phyloP scores from a whole-genome alignment of 2,888 invertebrate species.

The Amblyjoppa proteus region DNA sequence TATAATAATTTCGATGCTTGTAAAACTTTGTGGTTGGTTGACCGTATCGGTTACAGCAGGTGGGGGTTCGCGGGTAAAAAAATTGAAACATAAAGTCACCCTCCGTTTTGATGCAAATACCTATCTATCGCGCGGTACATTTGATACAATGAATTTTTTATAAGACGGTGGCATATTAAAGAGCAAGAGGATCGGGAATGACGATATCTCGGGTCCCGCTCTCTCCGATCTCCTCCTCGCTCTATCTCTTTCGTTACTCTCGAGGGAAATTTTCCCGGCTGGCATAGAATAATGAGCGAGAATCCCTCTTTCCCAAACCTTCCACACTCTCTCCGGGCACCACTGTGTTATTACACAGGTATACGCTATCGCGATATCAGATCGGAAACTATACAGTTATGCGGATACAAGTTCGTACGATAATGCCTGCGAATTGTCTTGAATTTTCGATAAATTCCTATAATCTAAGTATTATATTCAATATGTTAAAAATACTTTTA shows the following conservation, averaged over 20 bases:
- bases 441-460: conserved; percentile 56
- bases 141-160: conserved; percentile 45
- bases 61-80: not conserved
- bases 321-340: conserved; percentile 15
- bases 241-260: conserved; percentile 36
- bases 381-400: conserved; percentile 28
- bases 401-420: conserved; percentile 48
- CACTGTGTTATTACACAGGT: conserved; percentile 40
- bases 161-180: conserved; percentile 39
- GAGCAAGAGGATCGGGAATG: conserved; percentile 52
- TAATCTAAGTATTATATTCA: conserved; percentile 57
- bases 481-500: conserved; percentile 53
- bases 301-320: conserved; percentile 54
- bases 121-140: conserved; percentile 27
- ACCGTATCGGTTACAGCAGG: not conserved
- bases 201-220: conserved; percentile 54
- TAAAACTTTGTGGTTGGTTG: not conserved
- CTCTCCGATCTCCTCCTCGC: not conserved
- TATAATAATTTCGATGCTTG: not conserved
- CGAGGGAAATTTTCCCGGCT: conserved; percentile 65
- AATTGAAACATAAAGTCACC: conserved; percentile 40
- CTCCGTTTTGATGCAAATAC: conserved; percentile 16
- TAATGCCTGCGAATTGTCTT: conserved; percentile 33
- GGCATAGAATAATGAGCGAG: conserved; percentile 63
- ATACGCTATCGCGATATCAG: conserved; percentile 34